Evolutionary conservation across 2,888 invertebrate species (phyloP).

Genomic region (Pollenia angustigena): DNA sequence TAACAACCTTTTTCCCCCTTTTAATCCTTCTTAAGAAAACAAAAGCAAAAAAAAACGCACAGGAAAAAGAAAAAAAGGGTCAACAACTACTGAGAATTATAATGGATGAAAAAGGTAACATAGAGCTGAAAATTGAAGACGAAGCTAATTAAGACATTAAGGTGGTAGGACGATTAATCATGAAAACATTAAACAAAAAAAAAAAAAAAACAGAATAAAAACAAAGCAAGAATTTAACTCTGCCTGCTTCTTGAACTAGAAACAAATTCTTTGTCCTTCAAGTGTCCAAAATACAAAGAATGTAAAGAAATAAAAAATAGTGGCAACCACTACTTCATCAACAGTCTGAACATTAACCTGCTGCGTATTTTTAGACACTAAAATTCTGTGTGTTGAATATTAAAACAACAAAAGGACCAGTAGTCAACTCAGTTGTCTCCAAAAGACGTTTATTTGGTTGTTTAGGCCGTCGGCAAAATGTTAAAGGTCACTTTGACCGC

Average conservation of each 20-base stretch:
- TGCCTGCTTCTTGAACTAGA: conserved; percentile 28
- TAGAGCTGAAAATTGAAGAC: conserved; percentile 24
- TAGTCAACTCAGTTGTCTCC: conserved; percentile 53
- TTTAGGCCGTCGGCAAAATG: conserved; percentile 60
- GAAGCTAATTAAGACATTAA: conserved; percentile 72
- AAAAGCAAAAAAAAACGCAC: not conserved
- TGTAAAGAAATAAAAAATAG: conserved; percentile 24
- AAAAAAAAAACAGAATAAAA: not conserved
- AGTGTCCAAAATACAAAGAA: conserved; percentile 34
- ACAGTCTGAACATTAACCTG: conserved; percentile 44
- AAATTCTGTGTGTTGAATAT: conserved; percentile 18
- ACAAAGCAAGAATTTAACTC: conserved; percentile 34
- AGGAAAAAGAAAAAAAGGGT: conserved; percentile 47
- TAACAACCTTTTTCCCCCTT: conserved; percentile 37
- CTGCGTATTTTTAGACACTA: conserved; percentile 66
- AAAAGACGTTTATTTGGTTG: conserved; percentile 19
- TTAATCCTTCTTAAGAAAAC: conserved; percentile 26
- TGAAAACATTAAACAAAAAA: conserved; percentile 57
- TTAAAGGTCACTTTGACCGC: conserved; percentile 67
- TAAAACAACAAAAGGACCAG: conserved; percentile 36
- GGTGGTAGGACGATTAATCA: conserved; percentile 72
- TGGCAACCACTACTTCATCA: conserved; percentile 45
- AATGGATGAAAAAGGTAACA: conserved; percentile 53
- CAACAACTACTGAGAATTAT: conserved; percentile 10
- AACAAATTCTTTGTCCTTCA: conserved; percentile 64